Conservation (phyloP, 2,888 invertebrate genomes). For the Noctuana brunneofusca region DNA sequence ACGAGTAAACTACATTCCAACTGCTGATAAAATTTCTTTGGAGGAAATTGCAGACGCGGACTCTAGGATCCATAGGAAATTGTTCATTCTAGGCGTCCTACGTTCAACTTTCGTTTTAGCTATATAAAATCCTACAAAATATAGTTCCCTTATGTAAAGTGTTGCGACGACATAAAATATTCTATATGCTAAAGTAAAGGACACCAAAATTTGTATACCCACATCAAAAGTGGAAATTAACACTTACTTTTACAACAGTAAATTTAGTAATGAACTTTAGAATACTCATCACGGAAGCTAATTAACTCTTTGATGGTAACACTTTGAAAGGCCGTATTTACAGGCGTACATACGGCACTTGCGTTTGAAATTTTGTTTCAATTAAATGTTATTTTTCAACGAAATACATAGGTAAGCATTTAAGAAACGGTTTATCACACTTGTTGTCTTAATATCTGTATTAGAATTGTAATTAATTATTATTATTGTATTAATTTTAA, state of each 20-base stretch:
- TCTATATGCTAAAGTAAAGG: too few species aligned
- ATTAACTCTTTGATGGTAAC: neutral
- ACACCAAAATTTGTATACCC: too few species aligned
- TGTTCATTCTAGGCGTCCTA: too few species aligned
- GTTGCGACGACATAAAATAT: too few species aligned
- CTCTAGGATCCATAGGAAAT: too few species aligned
- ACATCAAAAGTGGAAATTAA: neutral
- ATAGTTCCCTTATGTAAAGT: too few species aligned
- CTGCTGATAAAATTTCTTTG: too few species aligned
- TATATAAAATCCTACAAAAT: too few species aligned
- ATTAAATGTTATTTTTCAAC: neutral
- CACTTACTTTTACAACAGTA: neutral
- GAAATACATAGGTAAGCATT: neutral
- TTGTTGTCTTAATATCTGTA: neutral
- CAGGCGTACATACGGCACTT: neutral
- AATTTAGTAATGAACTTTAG: neutral
- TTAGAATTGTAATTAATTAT: neutral
- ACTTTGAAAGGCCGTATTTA: neutral
- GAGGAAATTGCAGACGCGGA: too few species aligned
- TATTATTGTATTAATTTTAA: too few species aligned
- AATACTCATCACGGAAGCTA: neutral
- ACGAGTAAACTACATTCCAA: too few species aligned
- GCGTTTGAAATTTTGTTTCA: neutral
- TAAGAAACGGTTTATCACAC: neutral
- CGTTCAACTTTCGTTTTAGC: too few species aligned